These are phyloP conservation scores for Autographa pulchrina DNA, from an alignment of 2,888 invertebrate genomes.

Conservation along the genomic window DNA sequence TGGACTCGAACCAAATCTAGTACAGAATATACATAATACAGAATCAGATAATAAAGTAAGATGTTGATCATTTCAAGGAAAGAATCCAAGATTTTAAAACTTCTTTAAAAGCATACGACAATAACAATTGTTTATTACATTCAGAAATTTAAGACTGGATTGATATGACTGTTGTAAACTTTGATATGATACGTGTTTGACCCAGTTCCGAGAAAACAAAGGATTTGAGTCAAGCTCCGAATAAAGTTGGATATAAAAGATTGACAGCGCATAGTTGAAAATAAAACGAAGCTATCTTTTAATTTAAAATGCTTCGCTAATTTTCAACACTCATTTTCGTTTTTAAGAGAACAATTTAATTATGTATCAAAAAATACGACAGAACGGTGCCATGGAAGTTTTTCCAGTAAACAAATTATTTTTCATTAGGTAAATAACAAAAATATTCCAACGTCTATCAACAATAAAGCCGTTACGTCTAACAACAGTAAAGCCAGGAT, in stretches of 20 bases:
- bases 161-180: constrained; percentile 32
- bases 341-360: background rate
- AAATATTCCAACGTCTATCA: background rate
- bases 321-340: background rate
- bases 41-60: background rate
- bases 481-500: background rate
- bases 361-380: background rate
- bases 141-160: background rate
- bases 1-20: too few relatives aligned
- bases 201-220: constrained; percentile 47
- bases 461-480: too few relatives aligned
- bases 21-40: background rate
- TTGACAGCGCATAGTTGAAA: constrained; percentile 30
- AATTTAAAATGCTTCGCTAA: background rate
- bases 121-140: background rate
- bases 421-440: too few relatives aligned
- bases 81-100: background rate
- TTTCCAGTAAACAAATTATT: too few relatives aligned
- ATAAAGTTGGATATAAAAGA: constrained; percentile 50
- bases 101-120: background rate
- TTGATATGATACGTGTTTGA: constrained; percentile 38
- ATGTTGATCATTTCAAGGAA: background rate
- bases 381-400: background rate
- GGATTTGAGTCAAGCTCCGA: constrained; percentile 33
- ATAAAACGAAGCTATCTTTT: constrained; percentile 30